Conservation (phyloP, 2,888 invertebrate genomes). For the Drosophila glabriapex region DNA sequence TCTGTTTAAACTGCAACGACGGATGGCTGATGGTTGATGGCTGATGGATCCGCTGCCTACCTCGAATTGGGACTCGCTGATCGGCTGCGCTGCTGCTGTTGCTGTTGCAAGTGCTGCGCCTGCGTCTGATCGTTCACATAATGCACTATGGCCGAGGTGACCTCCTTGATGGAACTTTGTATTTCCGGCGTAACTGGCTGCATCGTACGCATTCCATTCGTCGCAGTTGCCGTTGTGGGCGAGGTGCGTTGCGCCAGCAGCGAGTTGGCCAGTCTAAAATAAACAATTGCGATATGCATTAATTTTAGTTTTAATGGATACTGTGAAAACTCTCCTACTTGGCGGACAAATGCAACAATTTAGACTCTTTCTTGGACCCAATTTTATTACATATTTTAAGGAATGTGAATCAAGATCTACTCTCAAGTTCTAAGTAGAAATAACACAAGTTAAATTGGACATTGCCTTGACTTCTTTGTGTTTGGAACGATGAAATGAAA, state of each 20-base stretch:
- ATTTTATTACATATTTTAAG: neutral
- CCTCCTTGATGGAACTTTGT: constrained; percentile 95
- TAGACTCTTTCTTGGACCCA: neutral
- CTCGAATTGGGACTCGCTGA: constrained; percentile 85
- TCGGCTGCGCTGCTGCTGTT: constrained; percentile 84
- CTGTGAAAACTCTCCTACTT: neutral
- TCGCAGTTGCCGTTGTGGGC: constrained; percentile 52
- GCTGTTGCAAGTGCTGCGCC: constrained; percentile 83
- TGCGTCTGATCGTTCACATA: constrained; percentile 92
- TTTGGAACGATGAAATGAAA: too few species aligned
- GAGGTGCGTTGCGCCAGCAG: constrained; percentile 86
- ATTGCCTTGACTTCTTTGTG: neutral
- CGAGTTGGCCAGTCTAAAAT: constrained; percentile 88
- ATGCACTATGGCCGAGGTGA: constrained; percentile 96
- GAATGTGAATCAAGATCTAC: neutral
- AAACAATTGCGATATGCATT: neutral
- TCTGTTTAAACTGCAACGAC: constrained; percentile 3
- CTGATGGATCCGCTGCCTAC: constrained; percentile 70
- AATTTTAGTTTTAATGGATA: neutral
- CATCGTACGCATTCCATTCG: constrained; percentile 58
- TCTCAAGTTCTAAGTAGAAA: neutral
- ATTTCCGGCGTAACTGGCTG: constrained; percentile 88
- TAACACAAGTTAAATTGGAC: neutral
- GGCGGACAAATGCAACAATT: neutral
- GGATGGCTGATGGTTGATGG: neutral